Evolutionary conservation across 1,140 invertebrate genomes (phyloP).

Genomic region (Trinorchestia longiramus): DNA sequence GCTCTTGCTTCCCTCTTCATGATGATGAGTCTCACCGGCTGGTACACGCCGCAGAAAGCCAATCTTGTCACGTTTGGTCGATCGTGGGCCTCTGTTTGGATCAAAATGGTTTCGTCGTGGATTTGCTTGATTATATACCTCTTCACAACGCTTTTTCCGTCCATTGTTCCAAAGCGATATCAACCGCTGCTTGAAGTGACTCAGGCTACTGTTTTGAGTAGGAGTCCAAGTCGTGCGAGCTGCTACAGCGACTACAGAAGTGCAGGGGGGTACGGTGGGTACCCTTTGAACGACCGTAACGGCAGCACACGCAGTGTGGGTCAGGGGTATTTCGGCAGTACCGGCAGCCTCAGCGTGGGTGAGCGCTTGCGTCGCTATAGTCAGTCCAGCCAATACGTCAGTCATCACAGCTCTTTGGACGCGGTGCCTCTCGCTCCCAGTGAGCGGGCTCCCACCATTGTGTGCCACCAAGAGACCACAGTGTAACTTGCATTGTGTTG

Average conservation of each 20-base stretch:
- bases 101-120: constrained; percentile 98
- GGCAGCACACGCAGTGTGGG: constrained; percentile 50
- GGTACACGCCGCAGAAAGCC: constrained; percentile 89
- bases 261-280: background rate
- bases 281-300: background rate
- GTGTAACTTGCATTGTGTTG: constrained; percentile 39
- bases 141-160: constrained; percentile 60
- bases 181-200: constrained; percentile 8
- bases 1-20: constrained; percentile 95
- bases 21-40: constrained; percentile 99
- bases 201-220: constrained; percentile 32
- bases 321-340: constrained; percentile 58
- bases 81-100: constrained; percentile 88
- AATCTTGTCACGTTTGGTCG: constrained; percentile 64
- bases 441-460: constrained; percentile 60
- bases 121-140: constrained; percentile 89
- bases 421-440: constrained; percentile 64
- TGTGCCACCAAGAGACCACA: constrained; percentile 65
- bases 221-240: constrained; percentile 57
- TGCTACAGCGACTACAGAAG: constrained; percentile 26
- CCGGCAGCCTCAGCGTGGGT: constrained; percentile 50
- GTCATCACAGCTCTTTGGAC: constrained; percentile 57
- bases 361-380: constrained; percentile 53
- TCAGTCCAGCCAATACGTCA: constrained; percentile 22
- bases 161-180: constrained; percentile 59